Percentiles rank a stretch among this genome's conserved stretches.
These are phyloP conservation scores for Larimichthys polyactis DNA, from an alignment of 2,113 vertebrate genomes.

Conservation along the genomic window DNA sequence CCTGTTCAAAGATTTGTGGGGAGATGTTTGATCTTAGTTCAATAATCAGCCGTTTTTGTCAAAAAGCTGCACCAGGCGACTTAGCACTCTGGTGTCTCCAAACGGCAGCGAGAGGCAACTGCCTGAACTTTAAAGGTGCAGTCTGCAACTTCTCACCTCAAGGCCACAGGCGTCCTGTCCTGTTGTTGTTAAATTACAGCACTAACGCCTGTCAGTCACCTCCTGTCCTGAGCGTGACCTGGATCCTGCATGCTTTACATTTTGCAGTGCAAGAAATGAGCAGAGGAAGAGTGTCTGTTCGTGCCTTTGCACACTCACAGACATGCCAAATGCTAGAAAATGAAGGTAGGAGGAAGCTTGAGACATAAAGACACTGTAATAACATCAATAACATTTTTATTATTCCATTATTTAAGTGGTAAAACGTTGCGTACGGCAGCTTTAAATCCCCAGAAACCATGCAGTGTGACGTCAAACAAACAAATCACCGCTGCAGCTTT, in stretches of 20 bases:
- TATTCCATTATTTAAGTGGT: too few relatives aligned
- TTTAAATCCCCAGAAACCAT: constrained; percentile 22
- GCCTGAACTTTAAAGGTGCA: constrained; percentile 42
- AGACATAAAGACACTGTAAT: neutral
- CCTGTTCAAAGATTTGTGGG: constrained; percentile 79
- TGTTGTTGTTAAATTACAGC: neutral
- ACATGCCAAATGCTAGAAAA: neutral
- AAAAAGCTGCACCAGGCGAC: constrained; percentile 55
- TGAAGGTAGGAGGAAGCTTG: neutral
- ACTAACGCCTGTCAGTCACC: constrained; percentile 27
- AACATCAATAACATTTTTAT: neutral
- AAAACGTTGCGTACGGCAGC: neutral
- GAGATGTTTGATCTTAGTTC: constrained; percentile 81
- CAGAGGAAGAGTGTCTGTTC: neutral
- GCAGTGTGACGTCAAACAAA: neutral
- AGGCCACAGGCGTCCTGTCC: neutral
- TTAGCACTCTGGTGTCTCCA: constrained; percentile 69
- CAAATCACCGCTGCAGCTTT: constrained; percentile 30
- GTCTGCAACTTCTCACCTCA: neutral
- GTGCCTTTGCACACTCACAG: neutral
- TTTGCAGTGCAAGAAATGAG: neutral
- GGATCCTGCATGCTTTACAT: neutral
- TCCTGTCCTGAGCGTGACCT: neutral
- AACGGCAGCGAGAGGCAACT: constrained; percentile 58
- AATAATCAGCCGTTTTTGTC: constrained; percentile 74